These are phyloP conservation scores for Nemapogon koenigi DNA, from an alignment of 2,888 invertebrate genomes.

Conservation along the genomic window DNA sequence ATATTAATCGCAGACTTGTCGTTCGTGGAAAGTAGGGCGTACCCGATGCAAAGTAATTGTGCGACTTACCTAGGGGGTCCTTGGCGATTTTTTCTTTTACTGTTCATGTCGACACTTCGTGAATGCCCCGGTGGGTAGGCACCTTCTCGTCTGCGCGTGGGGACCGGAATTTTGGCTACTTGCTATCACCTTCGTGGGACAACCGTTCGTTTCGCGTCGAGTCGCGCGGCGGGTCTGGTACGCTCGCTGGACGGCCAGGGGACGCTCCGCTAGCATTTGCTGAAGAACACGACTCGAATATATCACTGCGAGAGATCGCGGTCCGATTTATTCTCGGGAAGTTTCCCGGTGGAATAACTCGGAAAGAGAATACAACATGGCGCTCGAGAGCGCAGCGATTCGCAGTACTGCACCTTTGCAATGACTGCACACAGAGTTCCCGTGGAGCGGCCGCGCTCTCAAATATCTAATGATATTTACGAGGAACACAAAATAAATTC, in stretches of 20 bases:
- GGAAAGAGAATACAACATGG: conserved; percentile 67
- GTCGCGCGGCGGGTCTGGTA: too few relatives aligned
- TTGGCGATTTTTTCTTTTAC: conserved; percentile 85
- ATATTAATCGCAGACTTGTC: conserved; percentile 56
- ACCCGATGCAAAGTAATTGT: too few relatives aligned
- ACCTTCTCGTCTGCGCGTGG: conserved; percentile 81
- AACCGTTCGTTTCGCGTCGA: too few relatives aligned
- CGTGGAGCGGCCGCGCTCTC: background rate
- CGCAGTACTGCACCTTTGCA: too few relatives aligned
- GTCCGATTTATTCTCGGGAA: conserved; percentile 56
- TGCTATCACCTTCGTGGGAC: conserved; percentile 62
- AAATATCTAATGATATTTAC: background rate
- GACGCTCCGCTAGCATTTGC: too few relatives aligned
- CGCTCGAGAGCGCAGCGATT: too few relatives aligned
- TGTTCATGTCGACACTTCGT: conserved; percentile 74
- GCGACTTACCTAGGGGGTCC: conserved; percentile 76
- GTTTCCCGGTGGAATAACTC: conserved; percentile 63
- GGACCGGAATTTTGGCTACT: conserved; percentile 84
- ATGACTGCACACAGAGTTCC: background rate
- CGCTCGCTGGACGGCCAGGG: too few relatives aligned
- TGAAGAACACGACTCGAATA: too few relatives aligned
- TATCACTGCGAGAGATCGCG: too few relatives aligned
- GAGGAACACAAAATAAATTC: too few relatives aligned
- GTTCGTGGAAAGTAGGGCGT: conserved; percentile 57
- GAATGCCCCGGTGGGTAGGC: conserved; percentile 75